Base-by-base conservation (phyloP, 1,140 invertebrate genomes). In the Leptinotarsa texana region DNA sequence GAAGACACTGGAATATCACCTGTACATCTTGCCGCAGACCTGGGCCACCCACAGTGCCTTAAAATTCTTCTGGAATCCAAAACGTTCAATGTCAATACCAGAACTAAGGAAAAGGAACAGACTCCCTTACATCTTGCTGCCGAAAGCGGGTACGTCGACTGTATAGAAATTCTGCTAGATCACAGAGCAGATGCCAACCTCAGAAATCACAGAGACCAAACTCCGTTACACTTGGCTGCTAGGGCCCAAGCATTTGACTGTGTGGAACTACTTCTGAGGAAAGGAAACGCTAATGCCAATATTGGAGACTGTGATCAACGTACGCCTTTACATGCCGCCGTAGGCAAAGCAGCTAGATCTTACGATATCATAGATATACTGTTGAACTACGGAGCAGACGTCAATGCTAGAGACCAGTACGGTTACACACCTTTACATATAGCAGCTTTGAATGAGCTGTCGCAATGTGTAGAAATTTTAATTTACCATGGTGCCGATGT, bases 341-440 rank as follows among this genome's bases (percentile, higher is more conserved):
- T 95, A 1, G 92, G 92, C 3, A 93, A 93, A 83, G 91, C 92
- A 0, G 87, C 93, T 62, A 86, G 91, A 51, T 92, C 92, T 17
- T 93, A 92, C 77, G 92, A 93, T 77, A 92, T 93, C 11, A 90
- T 93, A 48, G 93, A 94, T 81, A 89, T 89, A 0, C 84, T 95
- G 3, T 90, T 95, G 21, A 90, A 88, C 76, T 93, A 92, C 88
- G 93, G 92, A 8, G 93, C 94, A 4, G 91, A 95, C 79, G 92
- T 96, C 0, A 96, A 96, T 82, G 89, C 91, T 62, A 92, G 93
- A 79, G 95, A 97, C 80, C 92, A 93, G 75, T 96, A 95, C 80
- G 95, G 95, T 0, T 96, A 96, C 83, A 95, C 95, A 0, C 93
- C 95, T 1, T 86, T 97, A 17, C 96, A 97, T 82, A 89, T 97